Evolutionary conservation across 2,797 vertebrate genomes (phyloP), one percentile per base, ranked within the genome.

Genomic region (Sebastes miniatus): DNA sequence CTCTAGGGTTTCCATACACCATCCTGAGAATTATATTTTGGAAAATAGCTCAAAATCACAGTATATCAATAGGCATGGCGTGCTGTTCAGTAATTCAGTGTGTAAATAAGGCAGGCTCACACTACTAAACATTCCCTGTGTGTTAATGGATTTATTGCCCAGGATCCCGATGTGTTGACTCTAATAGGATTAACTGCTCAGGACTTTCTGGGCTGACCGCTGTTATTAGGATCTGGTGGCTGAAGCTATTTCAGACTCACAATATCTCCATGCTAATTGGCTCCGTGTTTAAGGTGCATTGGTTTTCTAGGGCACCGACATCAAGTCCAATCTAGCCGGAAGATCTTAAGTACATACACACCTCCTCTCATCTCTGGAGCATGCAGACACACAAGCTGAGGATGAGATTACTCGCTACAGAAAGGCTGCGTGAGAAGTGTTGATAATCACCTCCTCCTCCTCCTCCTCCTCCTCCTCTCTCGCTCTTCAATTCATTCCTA

Each of bases 181-280:
- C 54, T 91, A 90, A 94, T 88, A 90, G 92, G 91, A 93, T 93
- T 90, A 93, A 79, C 75, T 34, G 86, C 58, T 80, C 31, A 47
- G 90, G 90, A 90, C 88, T 89, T 81, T 76, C 31, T 4, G 56
- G 80, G 77, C 69, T 86, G 88, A 83, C 78, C 73, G n/a, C 69
- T 11, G 65, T 70, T 67, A 76, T 76, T 57, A 67, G 85, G 81
- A 82, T 76, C 71, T 83, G 80, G 36, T 76, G 78, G 77, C 73
- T 72, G 83, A 50, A 25, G 80, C 88, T 87, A 90, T 90, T 92
- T 90, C 74, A 66, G 73, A 81, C 73, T 5, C 27, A 76, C 73
- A 77, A 56, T 66, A 27, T 77, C 87, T 77, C 69, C 0, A 3
- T 50, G 87, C 68, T 86, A 87, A 84, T 67, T 83, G 88, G 72